These are phyloP conservation scores for Myrmecophaga tridactyla DNA, from an alignment of 2,113 vertebrate species.

Conservation along the genomic window DNA sequence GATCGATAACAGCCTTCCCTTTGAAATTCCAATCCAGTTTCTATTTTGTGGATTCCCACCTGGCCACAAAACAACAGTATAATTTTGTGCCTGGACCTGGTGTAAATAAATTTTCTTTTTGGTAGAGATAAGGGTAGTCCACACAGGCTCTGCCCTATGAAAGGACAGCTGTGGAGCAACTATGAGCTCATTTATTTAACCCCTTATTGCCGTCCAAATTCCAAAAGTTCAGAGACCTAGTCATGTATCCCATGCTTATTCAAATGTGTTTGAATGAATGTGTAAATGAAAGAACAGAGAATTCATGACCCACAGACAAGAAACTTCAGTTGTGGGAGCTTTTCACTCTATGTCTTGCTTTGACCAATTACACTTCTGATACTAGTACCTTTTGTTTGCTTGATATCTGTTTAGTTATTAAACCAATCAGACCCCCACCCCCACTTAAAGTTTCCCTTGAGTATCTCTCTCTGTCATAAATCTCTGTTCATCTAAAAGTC, in stretches of 20 bases:
- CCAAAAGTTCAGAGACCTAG: not conserved
- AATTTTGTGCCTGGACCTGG: not conserved
- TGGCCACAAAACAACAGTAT: not conserved
- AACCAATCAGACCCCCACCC: not conserved
- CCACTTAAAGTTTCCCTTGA: not conserved
- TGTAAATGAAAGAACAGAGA: not conserved
- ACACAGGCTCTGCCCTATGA: not conserved
- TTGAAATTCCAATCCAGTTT: not conserved
- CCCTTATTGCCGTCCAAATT: not conserved
- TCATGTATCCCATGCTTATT: not conserved
- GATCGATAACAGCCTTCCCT: slow-evolving; percentile 24
- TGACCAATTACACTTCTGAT: not conserved
- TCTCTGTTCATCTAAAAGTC: not conserved
- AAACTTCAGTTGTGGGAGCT: not conserved
- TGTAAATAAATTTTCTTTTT: slow-evolving; percentile 43
- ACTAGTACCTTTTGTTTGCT: not conserved
- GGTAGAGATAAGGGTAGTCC: not conserved
- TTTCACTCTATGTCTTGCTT: not conserved
- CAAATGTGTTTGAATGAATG: not conserved
- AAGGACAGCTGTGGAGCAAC: not conserved
- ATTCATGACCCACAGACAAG: not conserved
- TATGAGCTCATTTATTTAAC: not conserved
- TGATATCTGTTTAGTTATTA: not conserved
- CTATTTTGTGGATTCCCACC: slow-evolving; percentile 48
- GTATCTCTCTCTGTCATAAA: not conserved